Conservation (phyloP, 2,888 invertebrate genomes). For the Zelleria hepariella region DNA sequence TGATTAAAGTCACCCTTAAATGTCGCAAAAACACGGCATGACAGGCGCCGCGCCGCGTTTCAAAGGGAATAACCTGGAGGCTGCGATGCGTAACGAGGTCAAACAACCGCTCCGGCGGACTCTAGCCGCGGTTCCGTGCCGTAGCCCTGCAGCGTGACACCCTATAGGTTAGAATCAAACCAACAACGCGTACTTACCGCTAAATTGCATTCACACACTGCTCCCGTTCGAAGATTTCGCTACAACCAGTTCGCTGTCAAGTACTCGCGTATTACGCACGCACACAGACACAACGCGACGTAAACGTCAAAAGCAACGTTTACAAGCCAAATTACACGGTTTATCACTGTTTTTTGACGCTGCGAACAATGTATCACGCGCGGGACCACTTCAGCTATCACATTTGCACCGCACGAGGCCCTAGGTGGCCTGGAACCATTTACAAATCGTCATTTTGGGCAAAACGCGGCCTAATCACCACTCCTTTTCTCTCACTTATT, state of each 20-base stretch:
- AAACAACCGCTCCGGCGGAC: conserved; percentile 25
- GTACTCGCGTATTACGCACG: conserved; percentile 34
- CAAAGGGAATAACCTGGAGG: conserved; percentile 29
- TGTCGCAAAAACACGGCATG: neutral
- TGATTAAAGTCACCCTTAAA: neutral
- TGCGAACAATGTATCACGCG: conserved; percentile 49
- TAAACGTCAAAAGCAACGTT: conserved; percentile 69
- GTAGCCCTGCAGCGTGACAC: conserved; percentile 31
- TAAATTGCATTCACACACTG: conserved; percentile 36
- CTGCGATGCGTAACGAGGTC: conserved; percentile 48
- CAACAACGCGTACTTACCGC: neutral
- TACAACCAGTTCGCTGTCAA: conserved; percentile 42
- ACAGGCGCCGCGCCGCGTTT: conserved; percentile 31
- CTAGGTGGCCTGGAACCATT: conserved; percentile 48
- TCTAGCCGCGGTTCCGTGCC: conserved; percentile 24
- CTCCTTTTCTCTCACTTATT: conserved; percentile 70
- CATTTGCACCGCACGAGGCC: conserved; percentile 37
- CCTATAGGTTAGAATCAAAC: conserved; percentile 21
- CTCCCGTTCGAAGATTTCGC: conserved; percentile 65
- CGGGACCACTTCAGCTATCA: conserved; percentile 39
- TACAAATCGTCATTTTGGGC: conserved; percentile 59
- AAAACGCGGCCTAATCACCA: conserved; percentile 68
- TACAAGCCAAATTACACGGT: conserved; percentile 58
- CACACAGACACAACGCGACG: conserved; percentile 50
- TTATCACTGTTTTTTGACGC: conserved; percentile 42